Evolutionary conservation across 2,888 invertebrate genomes (phyloP), one percentile per base, ranked within the genome.

Genomic region (Caenorhabditis macrosperma): DNA sequence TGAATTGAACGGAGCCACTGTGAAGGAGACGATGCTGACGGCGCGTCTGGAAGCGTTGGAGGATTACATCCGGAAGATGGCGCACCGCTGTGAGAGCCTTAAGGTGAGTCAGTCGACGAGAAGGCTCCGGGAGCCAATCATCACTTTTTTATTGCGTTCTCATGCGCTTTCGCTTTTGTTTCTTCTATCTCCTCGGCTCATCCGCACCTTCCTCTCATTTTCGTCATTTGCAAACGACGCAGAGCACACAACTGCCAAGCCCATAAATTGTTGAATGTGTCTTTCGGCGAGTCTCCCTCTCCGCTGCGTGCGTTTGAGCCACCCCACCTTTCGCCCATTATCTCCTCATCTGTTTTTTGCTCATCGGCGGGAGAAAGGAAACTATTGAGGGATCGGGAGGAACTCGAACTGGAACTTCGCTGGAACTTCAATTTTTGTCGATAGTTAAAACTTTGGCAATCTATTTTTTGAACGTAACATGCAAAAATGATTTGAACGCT

Each of bases 81-180:
- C 82, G 17, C 64, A 81, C 52, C 74, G 81, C 15, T 86, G 86
- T 67, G 86, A 86, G 60, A 72, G 81, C 41, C 76, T 82, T 17
- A 83, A 86, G 74, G 86, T 83, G n/a, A 50, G 55, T 48, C 33
- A n/a, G n/a, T 35, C 26, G 38, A 41, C n/a, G n/a, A 28, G 28
- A 38, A 38, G 38, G 15, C 15, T n/a, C 44, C 9, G 4, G 17
- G 20, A 44, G 20, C 44, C 44, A 44, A 44, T 44, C 44, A 44
- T 44, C 44, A 44, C 44, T 44, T 63, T 46, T 64, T 64, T 72
- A 54, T 63, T 72, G 64, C 63, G 72, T 54, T 64, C 44, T 44
- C 61, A 69, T 50, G 48, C 50, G 44, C 61, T 48, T 61, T 66
- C 54, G 38, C 57, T 67, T n/a, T 54, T 55, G 54, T 54, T 60